Evolutionary conservation across 2,888 invertebrate genomes (phyloP), one percentile per base, ranked within the genome.

Genomic region (Lordiphosa andalusiaca): DNA sequence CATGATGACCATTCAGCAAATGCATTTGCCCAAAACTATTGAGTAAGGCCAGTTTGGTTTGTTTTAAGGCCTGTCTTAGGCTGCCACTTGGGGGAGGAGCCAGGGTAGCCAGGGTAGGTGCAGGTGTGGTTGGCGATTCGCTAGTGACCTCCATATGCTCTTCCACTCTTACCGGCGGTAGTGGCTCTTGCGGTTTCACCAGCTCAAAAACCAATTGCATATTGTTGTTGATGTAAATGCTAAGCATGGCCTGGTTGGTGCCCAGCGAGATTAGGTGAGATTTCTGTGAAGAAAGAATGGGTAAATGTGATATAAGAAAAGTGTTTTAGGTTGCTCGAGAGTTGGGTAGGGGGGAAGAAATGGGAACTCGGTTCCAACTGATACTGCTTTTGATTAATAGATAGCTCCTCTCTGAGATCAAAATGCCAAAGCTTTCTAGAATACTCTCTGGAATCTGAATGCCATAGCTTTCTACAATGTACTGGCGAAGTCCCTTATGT

Each of bases 241-340:
- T 89, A 1, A 89, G 59, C 71, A 90, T 80, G 16, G 87, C 86
- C 41, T 88, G 87, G 69, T 87, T 88, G 51, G 87, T 88, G 42
- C 90, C 90, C 54, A 90, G 59, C 1, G 90, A 90, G 4, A 89
- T 55, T n/a, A 90, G 66, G 66, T 90, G 90, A 0, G 85, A 81
- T 80, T 88, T 84, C 87, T 89, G 49, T 88, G 49, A 6, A 67
- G 7, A 36, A 2, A 2, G 13, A 16, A 21, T 39, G 21, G 35
- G 21, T 25, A 1, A 30, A 9, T 3, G 6, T 4, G 33, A 41
- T 6, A 38, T 12, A 1, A 30, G 9, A 30, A 30, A 1, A 6
- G 6, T 25, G 2, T 25, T 7, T 7, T 7, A 6, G 2, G 1
- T 25, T 7, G 7, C 1, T 7, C 6, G 6, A 23, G 23, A 23